phyloP scores from a whole-genome alignment of 2,888 invertebrate genomes.

The Chymomyza procnemis region DNA sequence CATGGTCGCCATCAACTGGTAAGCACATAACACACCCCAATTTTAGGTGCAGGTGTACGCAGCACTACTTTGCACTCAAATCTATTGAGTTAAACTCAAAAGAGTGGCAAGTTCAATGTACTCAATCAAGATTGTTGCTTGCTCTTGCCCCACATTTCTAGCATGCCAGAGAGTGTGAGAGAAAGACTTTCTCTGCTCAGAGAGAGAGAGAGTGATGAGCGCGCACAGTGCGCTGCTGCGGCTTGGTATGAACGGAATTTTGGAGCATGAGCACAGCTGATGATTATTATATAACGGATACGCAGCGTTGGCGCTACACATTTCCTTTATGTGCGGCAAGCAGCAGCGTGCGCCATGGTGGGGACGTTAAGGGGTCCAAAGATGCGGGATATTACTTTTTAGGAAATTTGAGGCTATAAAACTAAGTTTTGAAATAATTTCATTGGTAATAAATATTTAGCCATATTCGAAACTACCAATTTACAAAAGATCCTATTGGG shows the following conservation, averaged over 20 bases:
- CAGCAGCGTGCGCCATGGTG: no score
- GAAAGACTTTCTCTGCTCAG: neutral
- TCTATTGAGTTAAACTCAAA: conserved; percentile 21
- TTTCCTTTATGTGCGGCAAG: conserved; percentile 13
- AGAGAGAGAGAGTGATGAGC: conserved; percentile 3
- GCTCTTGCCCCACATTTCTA: neutral
- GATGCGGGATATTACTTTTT: no score
- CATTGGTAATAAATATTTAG: no score
- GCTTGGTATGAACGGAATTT: neutral
- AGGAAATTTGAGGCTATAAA: no score
- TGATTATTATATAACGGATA: conserved; percentile 54
- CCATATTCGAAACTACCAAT: no score
- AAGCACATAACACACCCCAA: neutral
- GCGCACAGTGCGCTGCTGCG: neutral
- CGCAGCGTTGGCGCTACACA: conserved; percentile 34
- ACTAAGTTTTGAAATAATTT: no score
- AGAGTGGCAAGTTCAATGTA: conserved; percentile 59
- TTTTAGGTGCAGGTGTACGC: neutral
- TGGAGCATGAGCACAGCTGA: neutral
- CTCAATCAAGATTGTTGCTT: conserved; percentile 24
- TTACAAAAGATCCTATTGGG: no score
- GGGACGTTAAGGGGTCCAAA: no score
- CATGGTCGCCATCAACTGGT: neutral
- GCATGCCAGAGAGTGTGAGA: conserved; percentile 1
- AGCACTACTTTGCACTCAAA: conserved; percentile 50